Conservation (phyloP, 2,113 vertebrate genomes). For the Oostethus manadensis region DNA sequence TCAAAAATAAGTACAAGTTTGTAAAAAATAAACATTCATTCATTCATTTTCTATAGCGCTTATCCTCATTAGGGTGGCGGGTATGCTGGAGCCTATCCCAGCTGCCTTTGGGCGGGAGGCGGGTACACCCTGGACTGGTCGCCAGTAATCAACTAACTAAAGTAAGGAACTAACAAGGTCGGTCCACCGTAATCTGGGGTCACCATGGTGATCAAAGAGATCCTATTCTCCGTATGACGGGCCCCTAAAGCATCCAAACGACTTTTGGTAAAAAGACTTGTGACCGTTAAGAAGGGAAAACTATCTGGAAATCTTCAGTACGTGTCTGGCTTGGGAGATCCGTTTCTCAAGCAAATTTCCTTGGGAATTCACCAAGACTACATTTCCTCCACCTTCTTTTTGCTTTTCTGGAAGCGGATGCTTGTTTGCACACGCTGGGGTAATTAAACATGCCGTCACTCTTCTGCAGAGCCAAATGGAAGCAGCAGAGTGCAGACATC, state of each 20-base stretch:
- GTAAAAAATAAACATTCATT: too few species aligned
- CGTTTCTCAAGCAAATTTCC: slow-evolving; percentile 13
- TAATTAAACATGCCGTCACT: slow-evolving; percentile 1
- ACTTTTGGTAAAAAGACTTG: background rate
- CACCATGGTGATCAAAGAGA: background rate
- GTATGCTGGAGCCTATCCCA: too few species aligned
- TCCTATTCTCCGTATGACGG: background rate
- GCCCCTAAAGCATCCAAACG: background rate
- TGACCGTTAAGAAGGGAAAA: slow-evolving; percentile 1
- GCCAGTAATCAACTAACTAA: too few species aligned
- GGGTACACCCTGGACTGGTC: too few species aligned
- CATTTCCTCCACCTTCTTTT: background rate
- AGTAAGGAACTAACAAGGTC: too few species aligned
- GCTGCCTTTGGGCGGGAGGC: too few species aligned
- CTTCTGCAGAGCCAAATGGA: background rate
- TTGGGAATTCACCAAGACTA: slow-evolving; percentile 2
- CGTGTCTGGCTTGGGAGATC: slow-evolving; percentile 22
- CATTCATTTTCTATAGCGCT: too few species aligned
- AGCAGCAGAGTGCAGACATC: background rate
- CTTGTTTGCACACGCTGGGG: background rate
- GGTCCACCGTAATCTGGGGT: background rate
- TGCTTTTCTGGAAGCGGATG: background rate
- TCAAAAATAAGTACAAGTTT: too few species aligned
- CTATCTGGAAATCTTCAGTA: slow-evolving; percentile 14
- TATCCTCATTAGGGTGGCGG: too few species aligned